phyloP scores from a whole-genome alignment of 2,888 invertebrate genomes.

The Autographa pulchrina region DNA sequence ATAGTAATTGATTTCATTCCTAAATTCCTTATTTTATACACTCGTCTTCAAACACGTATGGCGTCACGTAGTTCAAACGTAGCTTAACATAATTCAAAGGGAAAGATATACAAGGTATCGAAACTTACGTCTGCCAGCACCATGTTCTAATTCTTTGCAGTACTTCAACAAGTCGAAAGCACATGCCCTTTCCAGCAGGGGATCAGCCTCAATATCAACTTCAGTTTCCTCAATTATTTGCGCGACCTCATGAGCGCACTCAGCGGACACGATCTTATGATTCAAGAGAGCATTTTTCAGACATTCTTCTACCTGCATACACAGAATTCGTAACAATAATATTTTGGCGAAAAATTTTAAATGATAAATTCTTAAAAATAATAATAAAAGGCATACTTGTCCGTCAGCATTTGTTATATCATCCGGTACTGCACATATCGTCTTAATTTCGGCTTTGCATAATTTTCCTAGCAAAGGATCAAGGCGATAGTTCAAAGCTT shows the following conservation, averaged over 20 bases:
- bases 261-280: slow-evolving; percentile 92
- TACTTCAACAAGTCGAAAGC: slow-evolving; percentile 94
- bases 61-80: too few relatives aligned
- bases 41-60: too few relatives aligned
- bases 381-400: slow-evolving; percentile 73
- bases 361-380: background rate
- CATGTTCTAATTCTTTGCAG: slow-evolving; percentile 94
- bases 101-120: too few relatives aligned
- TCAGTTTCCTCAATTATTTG: slow-evolving; percentile 96
- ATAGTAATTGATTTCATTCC: too few relatives aligned
- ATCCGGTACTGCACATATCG: slow-evolving; percentile 89
- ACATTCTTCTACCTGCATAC: slow-evolving; percentile 94
- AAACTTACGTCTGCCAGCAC: slow-evolving; percentile 97
- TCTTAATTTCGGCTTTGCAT: slow-evolving; percentile 93
- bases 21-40: too few relatives aligned
- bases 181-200: slow-evolving; percentile 96
- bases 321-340: background rate
- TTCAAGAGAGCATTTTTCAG: slow-evolving; percentile 95
- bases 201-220: slow-evolving; percentile 98
- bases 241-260: slow-evolving; percentile 95
- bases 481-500: slow-evolving; percentile 96
- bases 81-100: too few relatives aligned
- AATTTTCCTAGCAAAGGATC: slow-evolving; percentile 96
- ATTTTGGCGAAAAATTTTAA: background rate
- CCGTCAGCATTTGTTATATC: slow-evolving; percentile 85